Base-by-base conservation (phyloP, 2,113 vertebrate genomes). In the Delphinus delphis region DNA sequence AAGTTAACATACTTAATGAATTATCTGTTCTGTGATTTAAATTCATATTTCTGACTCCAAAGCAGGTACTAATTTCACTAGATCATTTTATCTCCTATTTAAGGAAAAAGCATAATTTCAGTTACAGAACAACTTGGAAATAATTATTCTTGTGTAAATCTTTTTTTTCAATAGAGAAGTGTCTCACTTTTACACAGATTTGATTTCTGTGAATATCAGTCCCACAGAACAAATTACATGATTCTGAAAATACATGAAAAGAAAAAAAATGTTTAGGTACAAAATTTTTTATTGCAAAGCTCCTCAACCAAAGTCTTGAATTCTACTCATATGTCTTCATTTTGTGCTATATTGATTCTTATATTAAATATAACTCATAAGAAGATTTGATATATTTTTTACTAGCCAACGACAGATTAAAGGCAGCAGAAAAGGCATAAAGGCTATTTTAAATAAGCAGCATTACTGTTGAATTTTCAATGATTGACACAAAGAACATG, bases 261-360 rank as follows among this genome's bases (percentile, higher is more conserved):
- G 31, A 76, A 60, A 58, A 80, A 82, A 81, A 87, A 80, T 47
- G 62, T 50, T 93, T 93, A 74, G 38, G 26, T 60, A 80, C 1
- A 89, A 85, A 70, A 26, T 90, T 38, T 2, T 85, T 17, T 33
- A n/a, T 81, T 77, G n/a, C 17, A 73, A 91, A 77, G 1, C 8
- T 58, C 33, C 2, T 90, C 65, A 89, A 77, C 2, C n/a, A 82
- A 79, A 93, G 12, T 12, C 31, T 80, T 92, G 21, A 85, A 81
- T 94, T 94, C 20, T 63, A 33, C 17, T 81, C 20, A 21, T 31
- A 28, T 58, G 8, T 11, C 47, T 96, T 96, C 68, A 80, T 80
- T 92, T 92, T 90, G 28, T 96, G 20, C 5, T 20, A 50, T 82
- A 84, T 87, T 84, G 41, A 87, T 84, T 96, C 18, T 74, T 71